A percentile compares a stretch with the other conserved stretches of the same genome.
Conservation (phyloP, 1,140 invertebrate species). For the Euura lappo region DNA sequence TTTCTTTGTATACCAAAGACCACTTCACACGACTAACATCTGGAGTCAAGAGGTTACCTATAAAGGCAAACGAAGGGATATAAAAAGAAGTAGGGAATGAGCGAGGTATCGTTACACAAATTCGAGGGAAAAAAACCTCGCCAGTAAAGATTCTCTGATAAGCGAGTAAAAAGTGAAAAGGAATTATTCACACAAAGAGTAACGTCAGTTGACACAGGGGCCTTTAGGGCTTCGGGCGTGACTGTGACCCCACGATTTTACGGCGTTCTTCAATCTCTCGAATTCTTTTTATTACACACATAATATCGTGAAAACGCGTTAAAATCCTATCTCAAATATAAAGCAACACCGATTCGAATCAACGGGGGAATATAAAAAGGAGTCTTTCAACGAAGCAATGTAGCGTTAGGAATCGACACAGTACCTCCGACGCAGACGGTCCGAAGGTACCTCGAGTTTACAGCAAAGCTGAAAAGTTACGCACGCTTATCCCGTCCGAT, state of each 20-base stretch:
- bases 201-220: no score
- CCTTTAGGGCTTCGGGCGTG: no score
- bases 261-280: no score
- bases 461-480: background rate
- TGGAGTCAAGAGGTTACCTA: background rate
- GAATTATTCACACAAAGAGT: no score
- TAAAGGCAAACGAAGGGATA: background rate
- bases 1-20: constrained; percentile 9
- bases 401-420: background rate
- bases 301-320: no score
- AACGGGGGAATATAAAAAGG: background rate
- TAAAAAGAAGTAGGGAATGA: background rate
- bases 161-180: background rate
- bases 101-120: background rate
- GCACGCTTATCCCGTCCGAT: constrained; percentile 1
- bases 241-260: no score
- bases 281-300: no score
- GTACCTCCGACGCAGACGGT: background rate
- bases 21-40: constrained; percentile 13
- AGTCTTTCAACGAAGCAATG: background rate
- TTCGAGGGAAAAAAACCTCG: background rate
- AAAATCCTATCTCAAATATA: no score
- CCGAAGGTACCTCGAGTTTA: background rate
- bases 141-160: background rate
- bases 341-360: background rate